A percentile compares a stretch with the other conserved stretches of the same genome.
Conservation (phyloP, 2,113 vertebrate genomes). For the Hemibagrus wyckioides region DNA sequence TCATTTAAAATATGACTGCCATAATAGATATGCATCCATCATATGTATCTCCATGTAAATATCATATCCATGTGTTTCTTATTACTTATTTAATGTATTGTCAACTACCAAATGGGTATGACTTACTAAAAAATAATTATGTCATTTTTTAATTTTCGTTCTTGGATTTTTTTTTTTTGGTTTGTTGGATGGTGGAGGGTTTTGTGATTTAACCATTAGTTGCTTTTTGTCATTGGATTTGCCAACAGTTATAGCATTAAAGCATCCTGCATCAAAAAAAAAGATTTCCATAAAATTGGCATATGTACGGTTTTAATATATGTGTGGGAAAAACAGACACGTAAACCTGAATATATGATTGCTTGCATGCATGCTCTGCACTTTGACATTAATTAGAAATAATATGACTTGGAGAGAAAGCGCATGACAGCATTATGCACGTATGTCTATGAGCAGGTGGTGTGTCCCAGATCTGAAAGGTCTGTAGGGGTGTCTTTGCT, state of each 20-base stretch:
- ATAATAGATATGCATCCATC: neutral
- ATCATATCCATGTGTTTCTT: neutral
- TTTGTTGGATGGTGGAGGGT: neutral
- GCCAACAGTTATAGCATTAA: neutral
- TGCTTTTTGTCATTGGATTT: neutral
- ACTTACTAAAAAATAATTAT: neutral
- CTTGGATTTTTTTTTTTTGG: neutral
- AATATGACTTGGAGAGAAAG: slow-evolving; percentile 56
- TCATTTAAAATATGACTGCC: neutral
- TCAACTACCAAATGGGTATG: neutral
- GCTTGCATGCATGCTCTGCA: slow-evolving; percentile 73
- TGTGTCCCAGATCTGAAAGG: slow-evolving; percentile 56
- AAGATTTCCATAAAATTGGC: neutral
- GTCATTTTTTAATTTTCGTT: neutral
- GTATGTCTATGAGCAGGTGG: slow-evolving; percentile 56
- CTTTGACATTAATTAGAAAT: slow-evolving; percentile 60
- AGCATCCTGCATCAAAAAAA: neutral
- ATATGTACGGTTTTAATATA: neutral
- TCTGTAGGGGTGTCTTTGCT: slow-evolving; percentile 47
- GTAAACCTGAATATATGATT: slow-evolving; percentile 34
- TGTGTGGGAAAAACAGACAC: neutral
- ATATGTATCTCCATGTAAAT: neutral
- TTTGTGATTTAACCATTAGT: neutral
- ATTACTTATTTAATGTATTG: neutral
- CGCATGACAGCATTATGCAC: slow-evolving; percentile 50